Percentiles rank a stretch among this genome's conserved stretches.
These are phyloP conservation scores for Omphaloscelis lunosa DNA, from an alignment of 2,888 invertebrate genomes.

Conservation along the genomic window DNA sequence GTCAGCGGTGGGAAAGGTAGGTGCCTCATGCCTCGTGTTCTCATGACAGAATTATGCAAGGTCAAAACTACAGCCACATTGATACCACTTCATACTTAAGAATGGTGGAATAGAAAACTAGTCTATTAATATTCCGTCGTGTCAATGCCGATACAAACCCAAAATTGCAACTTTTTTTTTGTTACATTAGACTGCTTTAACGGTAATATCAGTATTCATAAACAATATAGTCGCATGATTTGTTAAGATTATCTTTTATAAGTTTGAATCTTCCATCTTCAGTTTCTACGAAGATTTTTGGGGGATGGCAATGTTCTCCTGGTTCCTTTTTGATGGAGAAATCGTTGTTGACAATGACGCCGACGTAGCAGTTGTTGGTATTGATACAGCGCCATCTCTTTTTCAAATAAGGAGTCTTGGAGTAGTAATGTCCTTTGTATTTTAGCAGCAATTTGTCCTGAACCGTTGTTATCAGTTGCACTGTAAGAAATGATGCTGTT, in stretches of 20 bases:
- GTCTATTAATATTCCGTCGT: background rate
- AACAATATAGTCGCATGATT: slow-evolving; percentile 68
- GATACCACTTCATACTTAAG: background rate
- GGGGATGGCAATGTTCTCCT: slow-evolving; percentile 73
- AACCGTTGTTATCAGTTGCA: slow-evolving; percentile 73
- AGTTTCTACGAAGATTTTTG: slow-evolving; percentile 68
- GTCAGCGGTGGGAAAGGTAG: too few species aligned
- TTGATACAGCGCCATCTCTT: slow-evolving; percentile 81
- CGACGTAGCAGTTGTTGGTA: slow-evolving; percentile 75
- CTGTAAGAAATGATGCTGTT: slow-evolving; percentile 65
- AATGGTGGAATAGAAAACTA: background rate
- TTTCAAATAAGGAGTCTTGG: slow-evolving; percentile 74
- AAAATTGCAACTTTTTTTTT: slow-evolving; percentile 5
- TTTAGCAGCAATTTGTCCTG: slow-evolving; percentile 74
- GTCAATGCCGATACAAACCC: background rate
- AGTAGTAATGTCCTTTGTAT: slow-evolving; percentile 79
- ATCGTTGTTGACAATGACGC: slow-evolving; percentile 71
- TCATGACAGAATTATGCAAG: too few species aligned
- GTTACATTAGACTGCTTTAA: slow-evolving; percentile 26
- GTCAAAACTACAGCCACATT: background rate
- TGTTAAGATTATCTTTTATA: slow-evolving; percentile 54
- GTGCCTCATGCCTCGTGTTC: too few species aligned
- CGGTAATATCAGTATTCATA: slow-evolving; percentile 59
- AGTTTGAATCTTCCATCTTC: slow-evolving; percentile 70
- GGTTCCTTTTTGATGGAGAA: slow-evolving; percentile 73